Percentiles rank a stretch among this genome's conserved stretches.
Evolutionary conservation across 2,797 vertebrate species (phyloP).

Genomic region (Hippoglossus hippoglossus): DNA sequence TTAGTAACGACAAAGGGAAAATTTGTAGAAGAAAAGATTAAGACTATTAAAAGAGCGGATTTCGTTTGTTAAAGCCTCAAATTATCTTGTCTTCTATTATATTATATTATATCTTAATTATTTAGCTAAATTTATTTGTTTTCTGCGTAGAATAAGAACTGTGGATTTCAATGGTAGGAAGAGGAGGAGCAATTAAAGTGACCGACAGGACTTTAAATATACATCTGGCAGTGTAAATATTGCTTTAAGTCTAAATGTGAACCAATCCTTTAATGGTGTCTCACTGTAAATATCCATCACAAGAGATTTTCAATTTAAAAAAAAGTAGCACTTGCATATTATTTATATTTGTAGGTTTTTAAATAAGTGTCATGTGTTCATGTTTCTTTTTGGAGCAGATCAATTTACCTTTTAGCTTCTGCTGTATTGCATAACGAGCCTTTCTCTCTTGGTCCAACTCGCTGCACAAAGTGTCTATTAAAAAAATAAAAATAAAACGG

Average conservation of each 20-base stretch:
- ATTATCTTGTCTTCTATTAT: neutral
- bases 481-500: constrained; percentile 56
- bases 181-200: constrained; percentile 4
- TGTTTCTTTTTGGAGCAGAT: constrained; percentile 62
- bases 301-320: neutral
- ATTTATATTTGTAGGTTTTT: constrained; percentile 56
- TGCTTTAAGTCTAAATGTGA: constrained; percentile 23
- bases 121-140: neutral
- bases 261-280: constrained; percentile 16
- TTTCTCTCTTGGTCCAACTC: constrained; percentile 96
- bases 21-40: no score
- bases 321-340: constrained; percentile 85
- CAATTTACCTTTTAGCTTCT: constrained; percentile 94
- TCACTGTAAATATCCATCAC: constrained; percentile 7
- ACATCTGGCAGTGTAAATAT: neutral
- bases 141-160: neutral
- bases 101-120: no score
- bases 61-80: neutral
- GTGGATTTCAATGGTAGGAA: neutral
- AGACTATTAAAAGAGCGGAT: neutral
- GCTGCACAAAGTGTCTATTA: constrained; percentile 93
- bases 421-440: constrained; percentile 94
- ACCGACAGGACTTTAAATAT: neutral
- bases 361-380: constrained; percentile 17
- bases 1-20: neutral